phyloP scores from a whole-genome alignment of 2,888 invertebrate genomes.

The Microplitis deprimator region DNA sequence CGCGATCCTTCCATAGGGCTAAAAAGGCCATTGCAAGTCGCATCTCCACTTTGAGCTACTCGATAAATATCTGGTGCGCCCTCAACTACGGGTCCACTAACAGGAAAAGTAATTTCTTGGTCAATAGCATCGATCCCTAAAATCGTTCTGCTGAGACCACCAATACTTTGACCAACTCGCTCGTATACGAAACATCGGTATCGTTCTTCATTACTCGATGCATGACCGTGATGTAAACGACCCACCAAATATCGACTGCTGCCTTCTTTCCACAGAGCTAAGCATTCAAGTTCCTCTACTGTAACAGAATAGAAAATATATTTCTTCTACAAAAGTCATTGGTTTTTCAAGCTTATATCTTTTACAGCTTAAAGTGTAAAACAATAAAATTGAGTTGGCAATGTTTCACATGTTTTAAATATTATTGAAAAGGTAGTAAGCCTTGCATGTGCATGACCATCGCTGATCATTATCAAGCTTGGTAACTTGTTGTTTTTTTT shows the following conservation, averaged over 20 bases:
- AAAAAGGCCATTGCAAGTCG: conserved; percentile 93
- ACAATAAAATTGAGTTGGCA: too few species aligned
- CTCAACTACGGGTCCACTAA: conserved; percentile 62
- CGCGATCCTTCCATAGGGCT: conserved; percentile 90
- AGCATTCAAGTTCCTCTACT: conserved; percentile 93
- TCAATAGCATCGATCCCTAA: conserved; percentile 63
- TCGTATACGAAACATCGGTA: conserved; percentile 97
- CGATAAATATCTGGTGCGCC: conserved; percentile 75
- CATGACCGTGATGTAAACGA: conserved; percentile 90
- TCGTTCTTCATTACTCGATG: conserved; percentile 91
- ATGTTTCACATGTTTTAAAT: too few species aligned
- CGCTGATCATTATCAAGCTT: too few species aligned
- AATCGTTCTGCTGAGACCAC: conserved; percentile 61
- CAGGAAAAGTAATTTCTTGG: conserved; percentile 62
- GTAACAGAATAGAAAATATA: conserved; percentile 62
- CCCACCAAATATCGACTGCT: conserved; percentile 92
- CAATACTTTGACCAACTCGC: conserved; percentile 75
- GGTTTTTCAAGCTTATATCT: too few species aligned
- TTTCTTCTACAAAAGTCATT: too few species aligned
- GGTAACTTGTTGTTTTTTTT: too few species aligned
- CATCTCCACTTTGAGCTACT: conserved; percentile 93
- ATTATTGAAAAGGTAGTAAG: too few species aligned
- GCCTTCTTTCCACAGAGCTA: conserved; percentile 95
- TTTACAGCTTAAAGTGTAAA: too few species aligned
- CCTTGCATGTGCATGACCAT: too few species aligned